These are phyloP conservation scores for Bubo blakistoni DNA, from an alignment of 2,113 vertebrate species.

Conservation along the genomic window DNA sequence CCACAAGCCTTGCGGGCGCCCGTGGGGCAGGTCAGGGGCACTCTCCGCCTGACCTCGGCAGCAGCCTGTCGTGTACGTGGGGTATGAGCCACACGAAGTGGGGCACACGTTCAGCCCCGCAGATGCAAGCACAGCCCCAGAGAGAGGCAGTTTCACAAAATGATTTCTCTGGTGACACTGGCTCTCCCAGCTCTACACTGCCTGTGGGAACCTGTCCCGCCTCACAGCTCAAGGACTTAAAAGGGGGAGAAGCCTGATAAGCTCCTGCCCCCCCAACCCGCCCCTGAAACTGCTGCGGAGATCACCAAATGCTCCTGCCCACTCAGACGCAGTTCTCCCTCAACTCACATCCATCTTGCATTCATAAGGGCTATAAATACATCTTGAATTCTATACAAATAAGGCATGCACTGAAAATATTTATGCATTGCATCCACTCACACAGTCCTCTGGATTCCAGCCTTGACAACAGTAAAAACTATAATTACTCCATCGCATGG, in stretches of 20 bases:
- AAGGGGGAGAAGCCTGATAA: background rate
- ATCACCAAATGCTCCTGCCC: background rate
- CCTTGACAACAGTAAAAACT: background rate
- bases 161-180: rapidly evolving
- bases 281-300: rapidly evolving
- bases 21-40: background rate
- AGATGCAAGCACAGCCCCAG: background rate
- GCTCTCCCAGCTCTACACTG: background rate
- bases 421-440: background rate
- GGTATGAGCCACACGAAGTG: rapidly evolving
- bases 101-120: background rate
- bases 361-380: constrained; percentile 36
- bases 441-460: background rate
- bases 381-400: background rate
- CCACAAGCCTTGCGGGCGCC: rapidly evolving
- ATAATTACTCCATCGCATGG: background rate
- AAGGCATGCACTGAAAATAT: background rate
- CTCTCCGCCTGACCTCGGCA: background rate
- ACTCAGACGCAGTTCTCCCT: background rate
- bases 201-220: rapidly evolving
- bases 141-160: background rate
- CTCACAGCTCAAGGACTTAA: background rate
- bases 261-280: background rate
- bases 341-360: background rate
- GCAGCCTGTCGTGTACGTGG: rapidly evolving